Evolutionary conservation across 2,888 invertebrate genomes (phyloP), one percentile per base, ranked within the genome.

Genomic region (Stenurella melanura): DNA sequence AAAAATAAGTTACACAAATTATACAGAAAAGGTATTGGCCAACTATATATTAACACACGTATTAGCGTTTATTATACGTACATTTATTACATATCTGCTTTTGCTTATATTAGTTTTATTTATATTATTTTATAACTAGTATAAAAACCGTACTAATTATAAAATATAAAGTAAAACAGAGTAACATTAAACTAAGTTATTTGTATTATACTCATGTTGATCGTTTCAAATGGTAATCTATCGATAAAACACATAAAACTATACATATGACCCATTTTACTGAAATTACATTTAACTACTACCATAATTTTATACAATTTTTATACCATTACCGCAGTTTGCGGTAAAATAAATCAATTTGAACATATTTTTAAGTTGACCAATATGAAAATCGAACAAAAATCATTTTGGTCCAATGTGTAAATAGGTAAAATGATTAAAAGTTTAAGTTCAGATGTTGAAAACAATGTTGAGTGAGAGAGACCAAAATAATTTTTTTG

Each of bases 41-140:
- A 38, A 42, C 64, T 64, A 64, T 18, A 64, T 42, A 26, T 64
- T 42, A 63, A 50, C 50, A 50, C 50, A 50, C 50, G n/a, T n/a
- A 50, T 50, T 50, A n/a, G 50, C 50, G n/a, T 50, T 50, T 50
- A 42, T 11, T 38, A n/a, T 50, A 50, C 4, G 6, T 50, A n/a
- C n/a, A 50, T 50, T 50, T 50, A 50, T 50, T 50, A 50, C 50
- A 50, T 50, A 50, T 50, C n/a, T 50, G 50, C 50, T 50, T 50
- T 50, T 50, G 50, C 50, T 50, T 50, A 50, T 50, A 50, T 50
- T 50, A 50, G 50, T 50, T 50, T 50, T 50, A 50, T 50, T n/a
- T 7, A n/a, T n/a, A 1, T n/a, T n/a, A 50, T 50, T 50, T 50
- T 50, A 50, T 50, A 50, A 50, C 50, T n/a, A 50, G 50, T 50